These are phyloP conservation scores for Alexandromys fortis DNA, from an alignment of 2,113 vertebrate genomes.

Conservation along the genomic window DNA sequence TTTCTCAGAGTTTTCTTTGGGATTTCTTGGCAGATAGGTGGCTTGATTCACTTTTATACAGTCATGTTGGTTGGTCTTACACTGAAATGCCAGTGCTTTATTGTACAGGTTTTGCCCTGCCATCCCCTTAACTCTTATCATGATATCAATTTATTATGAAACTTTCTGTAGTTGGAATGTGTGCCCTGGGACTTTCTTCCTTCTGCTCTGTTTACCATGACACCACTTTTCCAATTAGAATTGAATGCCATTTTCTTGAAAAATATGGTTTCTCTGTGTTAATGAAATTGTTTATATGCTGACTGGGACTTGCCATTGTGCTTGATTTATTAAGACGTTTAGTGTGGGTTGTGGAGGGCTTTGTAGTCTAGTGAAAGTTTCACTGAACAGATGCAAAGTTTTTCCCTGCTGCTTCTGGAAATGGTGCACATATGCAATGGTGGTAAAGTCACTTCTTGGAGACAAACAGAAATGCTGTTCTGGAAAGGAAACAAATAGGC, in stretches of 20 bases:
- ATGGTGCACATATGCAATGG: background rate
- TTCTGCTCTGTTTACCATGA: background rate
- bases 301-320: background rate
- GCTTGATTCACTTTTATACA: background rate
- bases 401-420: background rate
- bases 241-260: background rate
- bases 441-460: background rate
- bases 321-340: background rate
- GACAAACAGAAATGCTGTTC: background rate
- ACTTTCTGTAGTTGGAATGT: background rate
- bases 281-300: background rate
- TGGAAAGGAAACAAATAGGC: background rate
- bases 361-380: background rate
- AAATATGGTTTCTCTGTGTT: background rate
- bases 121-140: background rate
- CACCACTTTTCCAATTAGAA: background rate
- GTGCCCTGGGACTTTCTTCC: background rate
- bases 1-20: constrained; percentile 14
- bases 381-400: background rate
- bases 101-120: background rate
- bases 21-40: background rate
- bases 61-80: background rate
- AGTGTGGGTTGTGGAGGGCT: background rate
- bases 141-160: background rate
- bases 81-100: background rate